Base-by-base conservation (phyloP, 2,888 invertebrate genomes). In the Germaria angustata region DNA sequence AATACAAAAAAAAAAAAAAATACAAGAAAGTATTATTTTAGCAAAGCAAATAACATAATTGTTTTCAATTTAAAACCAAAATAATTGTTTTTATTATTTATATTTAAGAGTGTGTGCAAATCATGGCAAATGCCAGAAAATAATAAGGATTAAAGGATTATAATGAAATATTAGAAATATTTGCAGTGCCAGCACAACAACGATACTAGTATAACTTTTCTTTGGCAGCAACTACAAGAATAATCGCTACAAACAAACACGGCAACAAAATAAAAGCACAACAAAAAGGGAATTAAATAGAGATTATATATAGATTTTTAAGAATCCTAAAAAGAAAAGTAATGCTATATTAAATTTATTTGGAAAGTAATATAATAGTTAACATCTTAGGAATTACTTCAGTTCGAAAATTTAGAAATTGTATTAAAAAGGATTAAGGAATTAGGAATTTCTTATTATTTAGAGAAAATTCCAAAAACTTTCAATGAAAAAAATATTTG, bases 281-380 rank as follows among this genome's bases (percentile, higher is more conserved):
- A 63, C 17, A 46, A 68, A 24, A 63, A 55, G 71, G 76, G 80
- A 76, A 81, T 81, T 81, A 81, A 65, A 76, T 57, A 81, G 76
- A 76, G 80, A 81, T 81, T 81, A 81, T 53, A 24, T 17, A 51
- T 9, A 41, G 7, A 73, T 11, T 57, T 57, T 44, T 17, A 49
- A 69, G 61, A 71, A 11, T 57, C 9, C 57, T 11, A n/a, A n/a
- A 36, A 15, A 55, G 39, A 63, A 71, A 80, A 80, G 75, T 80
- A 76, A 76, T 73, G 20, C 34, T 32, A 41, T 24, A 22, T 49
- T 9, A 63, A 63, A 24, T 59, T 59, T 49, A 32, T 49, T 22
- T 13, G 11, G 20, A 34, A 44, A 32, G 17, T 3, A 44, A 8
- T 6, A 63, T 8, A 44, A 17, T 7, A 24, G 5, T 20, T 17